Evolutionary conservation across 2,113 vertebrate genomes (phyloP), one percentile per base, ranked within the genome.

Genomic region (Trichomycterus rosablanca): DNA sequence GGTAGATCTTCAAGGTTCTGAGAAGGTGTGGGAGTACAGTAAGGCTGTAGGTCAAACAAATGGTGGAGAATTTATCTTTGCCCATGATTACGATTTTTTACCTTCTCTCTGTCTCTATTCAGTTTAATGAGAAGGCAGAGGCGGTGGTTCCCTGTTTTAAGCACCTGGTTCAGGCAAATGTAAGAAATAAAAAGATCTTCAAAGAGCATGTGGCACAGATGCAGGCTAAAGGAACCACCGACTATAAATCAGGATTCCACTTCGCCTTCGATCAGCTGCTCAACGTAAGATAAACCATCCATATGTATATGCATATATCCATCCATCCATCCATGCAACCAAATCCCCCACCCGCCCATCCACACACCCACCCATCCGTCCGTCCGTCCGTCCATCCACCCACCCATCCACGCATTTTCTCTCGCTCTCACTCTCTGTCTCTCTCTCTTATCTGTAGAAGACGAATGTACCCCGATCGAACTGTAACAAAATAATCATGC

Each of bases 401-500:
- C 30, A 32, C 30, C 30, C 5, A 32, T 8, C 30, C 1, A n/a
- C n/a, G n/a, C n/a, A n/a, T n/a, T n/a, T n/a, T n/a, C n/a, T n/a
- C n/a, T n/a, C n/a, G n/a, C n/a, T n/a, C n/a, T n/a, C n/a, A n/a
- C n/a, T n/a, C n/a, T n/a, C 18, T 30, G 7, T 30, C 7, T 37
- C 40, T 16, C 18, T 35, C 14, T 53, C 7, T 63, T n/a, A n/a
- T n/a, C 73, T 76, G 54, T 75, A 71, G 30, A 88, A 95, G 81
- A 94, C 92, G 72, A 94, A 95, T 70, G 91, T 97, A 73, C 94
- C 92, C 0, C 89, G 96, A 34, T 95, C 95, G 42, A 93, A 97
- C 86, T 98, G 96, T 80, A 98, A 98, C 80, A 98, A 97, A 84
- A 95, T 98, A 82, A 98, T 98, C 77, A 98, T 98, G 96, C 88